Conservation (phyloP, 2,888 invertebrate genomes). For the Drosophila flavopinicola region DNA sequence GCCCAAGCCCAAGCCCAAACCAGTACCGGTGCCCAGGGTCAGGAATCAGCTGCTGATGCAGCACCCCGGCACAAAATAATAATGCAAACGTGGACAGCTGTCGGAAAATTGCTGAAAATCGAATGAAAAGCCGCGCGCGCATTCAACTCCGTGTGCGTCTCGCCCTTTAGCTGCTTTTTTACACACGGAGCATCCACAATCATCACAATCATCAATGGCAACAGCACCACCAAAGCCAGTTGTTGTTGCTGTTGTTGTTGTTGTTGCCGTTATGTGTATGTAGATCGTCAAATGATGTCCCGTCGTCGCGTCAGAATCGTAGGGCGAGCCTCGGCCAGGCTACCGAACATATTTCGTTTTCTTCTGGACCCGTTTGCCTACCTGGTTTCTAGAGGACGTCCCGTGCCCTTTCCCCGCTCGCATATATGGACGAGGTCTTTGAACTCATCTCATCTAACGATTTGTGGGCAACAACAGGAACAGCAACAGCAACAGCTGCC, state of each 20-base stretch:
- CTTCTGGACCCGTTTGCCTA: slow-evolving; percentile 26
- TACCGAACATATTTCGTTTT: slow-evolving; percentile 21
- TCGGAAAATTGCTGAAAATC: slow-evolving; percentile 74
- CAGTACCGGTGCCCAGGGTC: slow-evolving; percentile 54
- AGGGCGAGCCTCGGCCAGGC: slow-evolving; percentile 47
- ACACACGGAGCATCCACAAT: slow-evolving; percentile 47
- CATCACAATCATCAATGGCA: slow-evolving; percentile 48
- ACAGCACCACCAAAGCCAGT: slow-evolving; percentile 44
- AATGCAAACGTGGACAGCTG: slow-evolving; percentile 73
- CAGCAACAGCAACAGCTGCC: slow-evolving; percentile 52
- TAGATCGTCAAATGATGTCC: slow-evolving; percentile 70
- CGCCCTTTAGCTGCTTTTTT: slow-evolving; percentile 56
- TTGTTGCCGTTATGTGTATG: slow-evolving; percentile 41
- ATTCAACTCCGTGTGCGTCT: slow-evolving; percentile 21
- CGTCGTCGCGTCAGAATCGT: slow-evolving; percentile 48
- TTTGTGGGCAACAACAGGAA: slow-evolving; percentile 25
- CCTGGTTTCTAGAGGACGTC: slow-evolving; percentile 11
- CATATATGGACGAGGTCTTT: slow-evolving; percentile 64
- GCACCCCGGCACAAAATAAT: slow-evolving; percentile 56
- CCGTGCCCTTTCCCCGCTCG: slow-evolving; percentile 34
- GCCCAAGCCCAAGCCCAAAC: too few relatives aligned
- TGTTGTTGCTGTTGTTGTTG: slow-evolving; percentile 17
- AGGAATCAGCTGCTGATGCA: slow-evolving; percentile 78
- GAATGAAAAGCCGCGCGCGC: slow-evolving; percentile 71
- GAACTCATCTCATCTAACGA: slow-evolving; percentile 66